These are phyloP conservation scores for Mycetomoellerius zeteki DNA, from an alignment of 1,140 invertebrate species.

Conservation along the genomic window DNA sequence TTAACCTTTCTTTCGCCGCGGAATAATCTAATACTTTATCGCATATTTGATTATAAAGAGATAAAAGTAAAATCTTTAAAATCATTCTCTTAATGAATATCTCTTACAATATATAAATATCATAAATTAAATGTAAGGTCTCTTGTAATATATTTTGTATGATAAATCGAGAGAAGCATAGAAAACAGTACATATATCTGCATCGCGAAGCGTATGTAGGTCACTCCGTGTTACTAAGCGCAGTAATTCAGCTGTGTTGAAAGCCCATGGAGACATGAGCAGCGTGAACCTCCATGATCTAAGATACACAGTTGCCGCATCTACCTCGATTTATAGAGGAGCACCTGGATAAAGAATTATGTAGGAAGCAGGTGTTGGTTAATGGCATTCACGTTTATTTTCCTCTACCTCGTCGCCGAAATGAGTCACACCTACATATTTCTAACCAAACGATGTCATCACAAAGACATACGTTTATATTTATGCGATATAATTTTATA, in stretches of 20 bases:
- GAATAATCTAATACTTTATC: constrained; percentile 5
- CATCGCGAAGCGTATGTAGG: constrained; percentile 28
- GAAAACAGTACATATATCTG: constrained; percentile 9
- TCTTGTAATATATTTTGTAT: constrained; percentile 20
- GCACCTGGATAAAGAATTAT: constrained; percentile 75
- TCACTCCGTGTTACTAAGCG: constrained; percentile 31
- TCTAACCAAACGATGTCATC: background rate
- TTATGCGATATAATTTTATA: constrained; percentile 6
- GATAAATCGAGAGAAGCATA: constrained; percentile 28
- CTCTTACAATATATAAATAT: background rate
- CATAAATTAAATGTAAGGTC: background rate
- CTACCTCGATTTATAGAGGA: constrained; percentile 72
- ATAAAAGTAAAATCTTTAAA: background rate
- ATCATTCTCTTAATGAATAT: background rate
- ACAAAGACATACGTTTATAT: background rate
- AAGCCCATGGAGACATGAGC: constrained; percentile 38
- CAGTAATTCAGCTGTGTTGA: constrained; percentile 60
- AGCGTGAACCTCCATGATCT: constrained; percentile 57
- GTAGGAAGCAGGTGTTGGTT: constrained; percentile 70
- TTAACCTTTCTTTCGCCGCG: background rate
- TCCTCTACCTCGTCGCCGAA: background rate
- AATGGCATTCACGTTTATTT: constrained; percentile 56
- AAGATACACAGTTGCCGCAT: constrained; percentile 62
- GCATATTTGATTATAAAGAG: background rate
- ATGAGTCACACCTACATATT: constrained; percentile 25